Conservation (phyloP, 2,797 vertebrate genomes). For the Saxicola maurus region DNA sequence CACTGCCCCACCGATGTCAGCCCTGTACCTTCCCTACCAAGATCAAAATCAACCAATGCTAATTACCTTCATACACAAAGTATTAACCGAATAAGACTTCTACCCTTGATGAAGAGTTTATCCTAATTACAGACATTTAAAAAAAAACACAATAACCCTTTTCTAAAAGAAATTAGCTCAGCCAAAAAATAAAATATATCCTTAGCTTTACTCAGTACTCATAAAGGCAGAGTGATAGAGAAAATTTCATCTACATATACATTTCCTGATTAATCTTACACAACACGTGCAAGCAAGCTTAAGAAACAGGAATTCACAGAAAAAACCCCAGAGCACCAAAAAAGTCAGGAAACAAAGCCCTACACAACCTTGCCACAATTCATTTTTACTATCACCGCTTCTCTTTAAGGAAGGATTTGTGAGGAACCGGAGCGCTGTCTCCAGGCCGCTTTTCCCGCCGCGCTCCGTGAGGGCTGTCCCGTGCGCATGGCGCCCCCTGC, state of each 20-base stretch:
- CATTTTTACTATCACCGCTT: background rate
- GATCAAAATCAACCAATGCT: background rate
- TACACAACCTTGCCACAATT: too few relatives aligned
- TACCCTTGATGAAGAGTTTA: background rate
- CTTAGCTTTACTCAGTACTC: background rate
- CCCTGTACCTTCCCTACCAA: background rate
- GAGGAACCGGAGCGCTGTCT: too few relatives aligned
- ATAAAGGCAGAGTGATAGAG: background rate
- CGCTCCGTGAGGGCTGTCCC: too few relatives aligned
- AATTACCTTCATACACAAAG: background rate
- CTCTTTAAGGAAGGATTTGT: accelerated
- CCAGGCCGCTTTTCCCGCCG: too few relatives aligned
- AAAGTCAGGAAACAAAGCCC: background rate
- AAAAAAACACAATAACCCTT: background rate
- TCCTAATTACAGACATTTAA: background rate
- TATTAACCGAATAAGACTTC: background rate
- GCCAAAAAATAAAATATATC: background rate
- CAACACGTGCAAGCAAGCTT: background rate
- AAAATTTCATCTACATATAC: background rate
- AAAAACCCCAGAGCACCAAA: accelerated
- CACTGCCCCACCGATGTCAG: background rate
- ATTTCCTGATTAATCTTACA: background rate
- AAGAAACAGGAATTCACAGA: background rate
- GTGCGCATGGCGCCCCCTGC: too few relatives aligned
- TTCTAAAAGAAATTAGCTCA: background rate